Conservation (phyloP, 2,888 invertebrate genomes). For the Drosophila anomelani region DNA sequence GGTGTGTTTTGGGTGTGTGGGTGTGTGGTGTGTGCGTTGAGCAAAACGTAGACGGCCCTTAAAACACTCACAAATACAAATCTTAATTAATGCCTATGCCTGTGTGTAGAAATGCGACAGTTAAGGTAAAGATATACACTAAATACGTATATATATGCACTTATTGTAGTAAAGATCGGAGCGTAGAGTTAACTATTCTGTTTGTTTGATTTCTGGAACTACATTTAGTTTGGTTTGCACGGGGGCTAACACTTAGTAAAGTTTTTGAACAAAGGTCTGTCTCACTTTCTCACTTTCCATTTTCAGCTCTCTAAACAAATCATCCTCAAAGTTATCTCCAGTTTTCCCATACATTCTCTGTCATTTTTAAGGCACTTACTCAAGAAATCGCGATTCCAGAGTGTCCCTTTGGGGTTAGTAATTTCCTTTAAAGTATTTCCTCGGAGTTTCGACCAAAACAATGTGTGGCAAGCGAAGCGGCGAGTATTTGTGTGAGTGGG, state of each 20-base stretch:
- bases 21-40: slow-evolving; percentile 45
- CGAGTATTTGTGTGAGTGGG: slow-evolving; percentile 53
- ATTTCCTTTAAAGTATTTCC: slow-evolving; percentile 24
- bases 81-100: slow-evolving; percentile 27
- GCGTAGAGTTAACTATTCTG: slow-evolving; percentile 68
- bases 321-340: slow-evolving; percentile 4
- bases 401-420: slow-evolving; percentile 51
- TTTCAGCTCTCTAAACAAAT: neutral
- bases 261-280: slow-evolving; percentile 45
- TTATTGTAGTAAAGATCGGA: slow-evolving; percentile 63
- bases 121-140: slow-evolving; percentile 35
- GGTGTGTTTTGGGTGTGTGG: slow-evolving; percentile 8
- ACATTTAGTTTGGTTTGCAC: slow-evolving; percentile 36
- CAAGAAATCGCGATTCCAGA: slow-evolving; percentile 65
- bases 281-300: neutral
- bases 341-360: slow-evolving; percentile 16
- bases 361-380: slow-evolving; percentile 74
- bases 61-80: slow-evolving; percentile 62
- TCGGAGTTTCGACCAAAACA: slow-evolving; percentile 32
- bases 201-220: slow-evolving; percentile 57
- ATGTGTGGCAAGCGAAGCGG: slow-evolving; percentile 35
- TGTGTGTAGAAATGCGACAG: slow-evolving; percentile 46
- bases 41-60: slow-evolving; percentile 43
- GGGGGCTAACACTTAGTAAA: slow-evolving; percentile 38
- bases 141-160: slow-evolving; percentile 37